Evolutionary conservation across 2,113 vertebrate species (phyloP), one percentile per base, ranked within the genome.

Genomic region (Anas platyrhynchos): DNA sequence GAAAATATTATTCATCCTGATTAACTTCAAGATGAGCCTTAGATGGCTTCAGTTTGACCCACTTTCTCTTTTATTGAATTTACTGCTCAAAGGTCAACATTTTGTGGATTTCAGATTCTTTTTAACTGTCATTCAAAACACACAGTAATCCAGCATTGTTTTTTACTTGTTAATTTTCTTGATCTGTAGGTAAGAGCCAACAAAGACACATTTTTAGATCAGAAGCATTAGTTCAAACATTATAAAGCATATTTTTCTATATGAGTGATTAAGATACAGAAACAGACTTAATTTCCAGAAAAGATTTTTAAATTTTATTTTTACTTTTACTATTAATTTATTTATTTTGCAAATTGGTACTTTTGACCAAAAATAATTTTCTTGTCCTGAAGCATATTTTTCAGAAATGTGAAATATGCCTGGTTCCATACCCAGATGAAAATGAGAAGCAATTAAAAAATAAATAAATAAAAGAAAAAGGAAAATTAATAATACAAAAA

Each of bases 1-100:
- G 68, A 86, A 94, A 83, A 88, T 85, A 85, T 88, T 90, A 83
- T 91, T 94, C 83, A 87, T 41, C 72, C 72, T 96, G 88, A 89
- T 94, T 89, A 90, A 36, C 56, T 59, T 75, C 74, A 89, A 65
- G 66, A 83, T 52, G 61, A 80, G 78, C 61, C 81, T 91, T 83
- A 83, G 29, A 72, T 91, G 87, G 75, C 89, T 88, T 93, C 4
- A 22, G 32, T 38, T 91, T 95, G 75, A 93, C 71, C 65, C 68
- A 63, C 29, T 80, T 91, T 89, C 75, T 67, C 78, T 96, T 73
- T 93, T 86, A 54, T 82, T 89, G 16, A 34, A 84, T 89, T 94
- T 93, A 56, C 69, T 88, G 69, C 71, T 85, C 54, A 34, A 41
- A 63, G 3, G 23, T 91, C 75, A 95, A 73, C 8, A 62, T 52